Conservation (phyloP, 1,140 invertebrate genomes). For the Zaprionus lachaisei region DNA sequence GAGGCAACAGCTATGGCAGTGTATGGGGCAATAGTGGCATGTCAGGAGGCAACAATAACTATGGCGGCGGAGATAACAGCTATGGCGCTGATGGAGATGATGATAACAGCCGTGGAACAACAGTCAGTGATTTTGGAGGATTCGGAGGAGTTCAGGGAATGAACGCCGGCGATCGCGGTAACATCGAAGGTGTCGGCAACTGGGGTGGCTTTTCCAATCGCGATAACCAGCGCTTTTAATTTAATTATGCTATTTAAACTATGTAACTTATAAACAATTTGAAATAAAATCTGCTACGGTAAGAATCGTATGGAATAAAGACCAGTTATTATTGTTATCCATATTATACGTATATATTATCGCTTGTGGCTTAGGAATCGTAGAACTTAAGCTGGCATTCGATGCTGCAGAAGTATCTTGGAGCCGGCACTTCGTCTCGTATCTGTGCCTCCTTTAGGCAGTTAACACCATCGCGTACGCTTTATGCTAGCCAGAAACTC, state of each 20-base stretch:
- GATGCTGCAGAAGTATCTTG: slow-evolving; percentile 23
- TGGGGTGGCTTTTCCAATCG: slow-evolving; percentile 25
- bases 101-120: not conserved
- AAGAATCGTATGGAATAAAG: not conserved
- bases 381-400: slow-evolving; percentile 26
- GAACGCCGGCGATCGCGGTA: not conserved
- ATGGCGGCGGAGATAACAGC: not conserved
- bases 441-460: slow-evolving; percentile 14
- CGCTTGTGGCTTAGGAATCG: not conserved
- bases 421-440: not conserved
- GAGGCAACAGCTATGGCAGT: not conserved
- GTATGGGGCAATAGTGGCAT: not conserved
- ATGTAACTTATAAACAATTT: not conserved
- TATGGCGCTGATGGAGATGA: not conserved
- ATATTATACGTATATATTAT: not conserved
- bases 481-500: slow-evolving; percentile 21
- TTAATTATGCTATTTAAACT: not conserved
- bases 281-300: slow-evolving; percentile 11
- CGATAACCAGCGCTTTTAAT: slow-evolving; percentile 12
- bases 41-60: not conserved
- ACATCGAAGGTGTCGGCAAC: slow-evolving; percentile 13
- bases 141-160: not conserved
- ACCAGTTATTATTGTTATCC: not conserved
- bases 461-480: slow-evolving; percentile 14
- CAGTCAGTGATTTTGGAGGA: not conserved